Base-by-base conservation (phyloP, 1,140 invertebrate genomes). In the Drosophila paulistorum region DNA sequence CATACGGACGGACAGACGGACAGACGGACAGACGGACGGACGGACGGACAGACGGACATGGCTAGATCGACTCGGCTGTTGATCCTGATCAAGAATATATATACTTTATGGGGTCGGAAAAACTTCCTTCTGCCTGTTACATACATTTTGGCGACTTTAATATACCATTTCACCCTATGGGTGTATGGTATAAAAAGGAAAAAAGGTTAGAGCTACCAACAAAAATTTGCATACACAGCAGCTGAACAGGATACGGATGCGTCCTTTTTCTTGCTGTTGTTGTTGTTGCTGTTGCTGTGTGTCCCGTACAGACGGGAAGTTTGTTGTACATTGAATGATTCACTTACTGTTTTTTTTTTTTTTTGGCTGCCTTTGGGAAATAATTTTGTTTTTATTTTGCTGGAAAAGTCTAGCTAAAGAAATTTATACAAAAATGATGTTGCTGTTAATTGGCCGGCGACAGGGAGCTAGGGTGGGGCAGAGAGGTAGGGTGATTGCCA, bases 221-320 rank as follows among this genome's bases (percentile, higher is more conserved):
- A 51, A 51, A 86, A 87, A 87, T 87, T 87, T 87, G 84, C 83
- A 87, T 87, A 87, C 86, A 68, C 85, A 90, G 85, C 85, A 78
- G 83, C 83, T 89, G 83, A 79, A 74, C 72, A 86, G 77, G 84
- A 85, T 69, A 65, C 77, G 74, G 69, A 76, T 68, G 79, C 70
- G 73, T 72, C 68, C 55, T 77, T 81, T 75, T 71, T 79, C 33
- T 54, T 73, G 23, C 51, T 63, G 54, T 51, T 74, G 55, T 62
- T 63, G 41, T 48, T 74, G 51, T 42, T 57, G 20, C 20, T 23
- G 65, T 39, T 72, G 66, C 66, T 80, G 71, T 63, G 68, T 87
- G 84, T 87, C n/a, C 83, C 87, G 71, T 85, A 73, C 85, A 90
- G n/a, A n/a, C n/a, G n/a, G 85, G 85, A 90, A 90, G 86, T 85